Evolutionary conservation across 2,113 vertebrate species (phyloP).

Genomic region (Carassius auratus): DNA sequence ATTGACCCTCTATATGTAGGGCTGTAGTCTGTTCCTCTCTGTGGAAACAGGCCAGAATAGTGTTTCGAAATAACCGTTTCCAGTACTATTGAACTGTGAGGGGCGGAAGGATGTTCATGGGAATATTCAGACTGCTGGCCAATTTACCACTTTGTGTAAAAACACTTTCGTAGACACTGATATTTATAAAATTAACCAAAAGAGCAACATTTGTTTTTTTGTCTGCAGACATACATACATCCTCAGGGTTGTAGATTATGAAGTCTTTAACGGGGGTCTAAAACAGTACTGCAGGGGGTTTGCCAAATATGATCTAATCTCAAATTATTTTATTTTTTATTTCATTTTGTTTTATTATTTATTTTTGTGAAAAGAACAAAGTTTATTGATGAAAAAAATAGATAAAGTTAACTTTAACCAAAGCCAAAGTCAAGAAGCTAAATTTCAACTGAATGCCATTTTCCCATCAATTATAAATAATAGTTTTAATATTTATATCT

Average conservation of each 20-base stretch:
- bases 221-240: background rate
- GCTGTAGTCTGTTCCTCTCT: constrained; percentile 23
- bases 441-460: background rate
- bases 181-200: background rate
- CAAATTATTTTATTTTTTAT: too few relatives aligned
- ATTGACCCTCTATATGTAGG: constrained; percentile 32
- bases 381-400: background rate
- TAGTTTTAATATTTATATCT: too few relatives aligned
- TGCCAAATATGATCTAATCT: background rate
- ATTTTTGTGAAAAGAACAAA: background rate
- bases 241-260: background rate
- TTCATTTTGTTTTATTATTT: too few relatives aligned
- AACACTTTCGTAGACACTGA: background rate
- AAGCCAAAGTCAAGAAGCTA: background rate
- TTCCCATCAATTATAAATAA: background rate
- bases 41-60: constrained; percentile 23
- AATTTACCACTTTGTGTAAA: background rate
- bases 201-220: background rate
- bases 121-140: constrained; percentile 24
- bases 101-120: constrained; percentile 12
- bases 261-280: background rate
- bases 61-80: constrained; percentile 2
- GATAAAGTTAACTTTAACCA: background rate
- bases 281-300: background rate
- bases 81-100: background rate